Base-by-base conservation (phyloP, 2,888 invertebrate genomes). In the Copidosoma aretas region DNA sequence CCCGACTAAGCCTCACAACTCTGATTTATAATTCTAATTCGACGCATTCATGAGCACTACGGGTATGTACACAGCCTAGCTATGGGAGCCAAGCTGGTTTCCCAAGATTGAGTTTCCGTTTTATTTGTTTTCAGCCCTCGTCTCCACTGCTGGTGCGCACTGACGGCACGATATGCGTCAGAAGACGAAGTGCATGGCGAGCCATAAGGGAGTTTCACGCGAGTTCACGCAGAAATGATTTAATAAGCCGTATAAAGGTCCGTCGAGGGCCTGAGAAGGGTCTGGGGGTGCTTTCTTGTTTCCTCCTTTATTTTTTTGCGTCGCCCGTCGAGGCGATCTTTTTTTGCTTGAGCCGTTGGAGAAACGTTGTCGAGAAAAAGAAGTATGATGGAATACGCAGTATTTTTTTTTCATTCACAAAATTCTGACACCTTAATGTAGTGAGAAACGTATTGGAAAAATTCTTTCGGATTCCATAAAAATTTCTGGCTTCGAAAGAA, bases 191-290 rank as follows among this genome's bases (percentile, higher is more conserved):
- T 43, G 62, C 32, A 3, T 22, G 17, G 10, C 17, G 14, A 14
- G 58, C 51, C 60, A 43, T 58, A 52, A 66, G 62, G 59, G 59
- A 65, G 62, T 69, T 69, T 69, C 61, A 41, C 56, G 59, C 56
- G 63, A 70, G 67, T 71, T 74, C 64, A 73, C 73, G 71, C 68
- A 71, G 76, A 76, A 76, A 79, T 80, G 78, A 80, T 80, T 80
- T 80, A 80, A 80, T 80, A 80, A 78, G 77, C 78, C 75, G 75
- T 76, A 5, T 32, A 79, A 79, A 79, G 75, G 74, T 71, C 66
- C 71, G 76, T 75, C 74, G 72, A 73, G 75, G 21, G 4, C 71
- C 77, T 79, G 80, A 79, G 77, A 70, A 79, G 81, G 81, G 79
- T 79, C 77, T 22, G 10, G 5, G 21, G 19, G 3, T 12, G 2